Base-by-base conservation (phyloP, 2,113 vertebrate species). In the Epinephelus lanceolatus region DNA sequence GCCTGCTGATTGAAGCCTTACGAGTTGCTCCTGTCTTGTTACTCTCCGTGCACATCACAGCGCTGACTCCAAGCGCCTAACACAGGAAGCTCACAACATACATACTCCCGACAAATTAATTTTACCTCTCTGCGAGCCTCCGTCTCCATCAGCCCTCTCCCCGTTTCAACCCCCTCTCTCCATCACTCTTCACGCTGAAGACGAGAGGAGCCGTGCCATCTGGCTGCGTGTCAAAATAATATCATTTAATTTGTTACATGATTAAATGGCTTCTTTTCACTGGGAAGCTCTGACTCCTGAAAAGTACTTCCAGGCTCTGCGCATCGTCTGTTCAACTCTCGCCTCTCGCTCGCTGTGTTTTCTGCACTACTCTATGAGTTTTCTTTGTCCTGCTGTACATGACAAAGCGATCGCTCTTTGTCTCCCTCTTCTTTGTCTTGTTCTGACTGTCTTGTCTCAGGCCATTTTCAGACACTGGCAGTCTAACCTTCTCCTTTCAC, bases 221-320 rank as follows among this genome's bases (percentile, higher is more conserved):
- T 96, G 95, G 94, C 94, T 91, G 79, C 61, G 78, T 74, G 85
- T 94, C 94, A 93, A 93, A 95, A 89, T 86, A 91, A 88, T 91
- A 94, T 90, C 92, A 90, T 94, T 95, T 97, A 90, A 94, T 94
- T 94, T 95, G 78, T 89, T 91, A 88, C 10, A 1, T 86, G 93
- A 95, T 92, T 93, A 92, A 96, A 89, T 94, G 92, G 88, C 86
- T 91, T 93, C 90, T 94, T 92, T 91, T 95, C 88, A 91, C 80
- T 68, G 77, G 86, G 71, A 86, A 94, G 89, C 74, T 83, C 85
- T 56, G 52, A 80, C 55, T 86, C 57, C 37, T 89, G 60, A 74
- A 92, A 84, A 79, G 70, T 71, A 71, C 78, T 86, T 85, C 57
- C 71, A 75, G 40, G 37, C 70, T 71, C 68, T 65, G 69, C 45